Evolutionary conservation across 1,140 invertebrate species (phyloP).

Genomic region (Drosophila bifasciata): DNA sequence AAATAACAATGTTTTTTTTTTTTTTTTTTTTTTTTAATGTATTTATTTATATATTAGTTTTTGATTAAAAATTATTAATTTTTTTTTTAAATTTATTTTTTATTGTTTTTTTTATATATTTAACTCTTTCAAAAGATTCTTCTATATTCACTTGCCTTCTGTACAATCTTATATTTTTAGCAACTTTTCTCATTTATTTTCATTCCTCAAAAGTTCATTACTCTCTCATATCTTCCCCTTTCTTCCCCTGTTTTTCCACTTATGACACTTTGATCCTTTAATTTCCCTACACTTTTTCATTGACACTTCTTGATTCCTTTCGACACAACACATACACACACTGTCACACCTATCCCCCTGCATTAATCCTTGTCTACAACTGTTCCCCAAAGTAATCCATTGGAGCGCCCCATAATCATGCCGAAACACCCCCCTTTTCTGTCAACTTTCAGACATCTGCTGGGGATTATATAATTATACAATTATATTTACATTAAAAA

Average conservation of each 20-base stretch:
- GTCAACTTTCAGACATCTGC: slow-evolving; percentile 52
- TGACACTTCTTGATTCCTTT: slow-evolving; percentile 9
- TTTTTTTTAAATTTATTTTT: too few relatives aligned
- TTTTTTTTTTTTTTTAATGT: too few relatives aligned
- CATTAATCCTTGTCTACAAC: slow-evolving; percentile 27
- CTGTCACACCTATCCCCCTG: slow-evolving; percentile 4
- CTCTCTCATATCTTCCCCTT: background rate
- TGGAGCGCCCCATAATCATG: background rate
- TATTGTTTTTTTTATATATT: too few relatives aligned
- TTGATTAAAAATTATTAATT: too few relatives aligned
- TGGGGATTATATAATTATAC: slow-evolving; percentile 76
- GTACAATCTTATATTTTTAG: too few relatives aligned
- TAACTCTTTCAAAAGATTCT: too few relatives aligned
- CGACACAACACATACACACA: slow-evolving; percentile 21
- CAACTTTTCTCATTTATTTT: background rate
- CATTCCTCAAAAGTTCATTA: too few relatives aligned
- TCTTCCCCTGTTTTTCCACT: too few relatives aligned
- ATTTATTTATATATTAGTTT: too few relatives aligned
- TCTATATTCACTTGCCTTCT: too few relatives aligned
- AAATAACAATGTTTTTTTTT: too few relatives aligned
- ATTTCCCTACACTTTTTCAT: background rate
- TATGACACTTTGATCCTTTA: slow-evolving; percentile 18
- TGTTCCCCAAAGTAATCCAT: slow-evolving; percentile 19
- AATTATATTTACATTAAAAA: slow-evolving; percentile 82
- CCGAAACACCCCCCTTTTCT: slow-evolving; percentile 23